Base-by-base conservation (phyloP, 2,888 invertebrate species). In the Mimachlamys varia region DNA sequence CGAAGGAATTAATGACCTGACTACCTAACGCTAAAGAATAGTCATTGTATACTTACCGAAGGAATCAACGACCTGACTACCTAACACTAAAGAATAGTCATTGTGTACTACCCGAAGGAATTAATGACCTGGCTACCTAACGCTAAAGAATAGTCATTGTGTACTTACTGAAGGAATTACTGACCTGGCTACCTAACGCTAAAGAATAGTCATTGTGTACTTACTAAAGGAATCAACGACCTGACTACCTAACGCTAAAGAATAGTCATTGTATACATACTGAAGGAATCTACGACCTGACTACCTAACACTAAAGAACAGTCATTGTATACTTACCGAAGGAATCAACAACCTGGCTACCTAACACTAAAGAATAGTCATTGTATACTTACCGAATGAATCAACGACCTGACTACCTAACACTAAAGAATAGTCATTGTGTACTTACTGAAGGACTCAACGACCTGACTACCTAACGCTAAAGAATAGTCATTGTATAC, bases 21-120 rank as follows among this genome's bases (percentile, higher is more conserved):
- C 76, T 76, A 1, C 27, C 27, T 33, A 76, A 22, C n/a, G n/a
- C n/a, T n/a, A n/a, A n/a, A n/a, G n/a, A n/a, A n/a, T n/a, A n/a
- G n/a, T n/a, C n/a, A n/a, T n/a, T n/a, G n/a, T n/a, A 13, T 33
- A 76, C 76, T 76, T 76, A 76, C 76, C 76, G 27, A 76, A 76
- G 0, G 76, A 76, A 13, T 33, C 33, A 13, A 76, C 33, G 76
- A 76, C 33, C 12, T 22, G 33, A 7, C 76, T 76, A 1, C 27
- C 27, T 33, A 76, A 22, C n/a, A n/a, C n/a, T n/a, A n/a, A n/a
- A n/a, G n/a, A n/a, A n/a, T n/a, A n/a, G n/a, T n/a, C n/a, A n/a
- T n/a, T n/a, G n/a, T n/a, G 22, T 33, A 76, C 76, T 76, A 33
- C 27, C 76, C 76, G 27, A 76, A 76, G 0, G 76, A 76, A 13